A percentile compares a stretch with the other conserved stretches of the same genome.
These are phyloP conservation scores for Anniella stebbinsi DNA, from an alignment of 2,797 vertebrate species.

Conservation along the genomic window DNA sequence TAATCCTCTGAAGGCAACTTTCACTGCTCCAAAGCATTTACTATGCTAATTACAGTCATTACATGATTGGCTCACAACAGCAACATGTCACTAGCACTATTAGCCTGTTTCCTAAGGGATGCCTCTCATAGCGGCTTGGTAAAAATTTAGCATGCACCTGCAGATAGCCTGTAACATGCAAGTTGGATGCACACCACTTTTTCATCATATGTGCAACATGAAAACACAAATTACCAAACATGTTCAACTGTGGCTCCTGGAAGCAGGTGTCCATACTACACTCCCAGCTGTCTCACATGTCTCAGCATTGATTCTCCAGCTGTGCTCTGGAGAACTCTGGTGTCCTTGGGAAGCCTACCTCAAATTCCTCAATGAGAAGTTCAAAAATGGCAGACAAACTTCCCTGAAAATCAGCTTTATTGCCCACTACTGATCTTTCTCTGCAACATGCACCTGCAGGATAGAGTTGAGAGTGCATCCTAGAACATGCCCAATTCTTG, in stretches of 20 bases:
- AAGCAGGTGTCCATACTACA: background rate
- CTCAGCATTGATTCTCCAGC: background rate
- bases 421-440: background rate
- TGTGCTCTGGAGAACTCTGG: too few species aligned
- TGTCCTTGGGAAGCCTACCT: background rate
- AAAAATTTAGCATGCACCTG: background rate
- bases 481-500: background rate
- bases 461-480: background rate
- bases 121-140: too few species aligned
- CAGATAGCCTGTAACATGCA: background rate
- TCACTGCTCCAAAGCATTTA: constrained; percentile 29
- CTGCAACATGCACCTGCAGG: background rate
- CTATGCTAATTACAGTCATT: constrained; percentile 26
- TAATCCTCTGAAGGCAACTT: constrained; percentile 29
- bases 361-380: background rate
- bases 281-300: background rate
- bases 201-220: background rate
- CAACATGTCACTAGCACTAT: background rate
- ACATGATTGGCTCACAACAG: background rate
- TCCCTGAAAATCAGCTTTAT: background rate
- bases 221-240: background rate
- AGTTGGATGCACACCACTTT: background rate
- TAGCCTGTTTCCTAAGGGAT: background rate
- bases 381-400: background rate
- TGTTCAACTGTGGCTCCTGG: background rate